Evolutionary conservation across 2,888 invertebrate genomes (phyloP), one percentile per base, ranked within the genome.

Genomic region (Macrostomum cliftonense): DNA sequence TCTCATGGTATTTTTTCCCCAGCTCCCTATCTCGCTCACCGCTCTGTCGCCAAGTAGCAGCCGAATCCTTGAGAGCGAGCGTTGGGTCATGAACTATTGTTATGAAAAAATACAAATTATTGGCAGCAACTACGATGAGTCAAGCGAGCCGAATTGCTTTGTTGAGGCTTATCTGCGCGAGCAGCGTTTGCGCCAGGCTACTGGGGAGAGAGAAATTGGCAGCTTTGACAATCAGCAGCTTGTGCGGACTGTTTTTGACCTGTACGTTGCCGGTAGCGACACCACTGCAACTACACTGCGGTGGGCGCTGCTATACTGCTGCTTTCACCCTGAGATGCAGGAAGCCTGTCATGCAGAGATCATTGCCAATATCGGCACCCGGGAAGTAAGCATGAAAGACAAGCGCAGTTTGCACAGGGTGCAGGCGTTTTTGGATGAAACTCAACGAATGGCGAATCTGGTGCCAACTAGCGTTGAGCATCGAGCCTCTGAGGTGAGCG

Each of bases 281-380:
- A 82, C 82, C 1, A 81, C 81, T 0, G 79, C 81, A 13, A 81
- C 86, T 13, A 84, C 82, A 1, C 80, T 85, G 54, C 82, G 82
- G 62, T 88, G 86, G 75, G 79, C 82, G 51, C 73, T 87, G 4
- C 81, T 81, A 54, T 74, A 83, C 60, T 76, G 87, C 62, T 83
- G 83, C 12, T 76, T 80, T 44, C 77, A 86, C 62, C 81, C 80
- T 38, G 75, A 82, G 13, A 77, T 85, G 43, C 85, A 85, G 69
- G 56, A 63, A 43, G 66, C 67, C 54, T 63, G 71, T 1, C 62
- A 70, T 21, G 61, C 63, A 14, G 73, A 73, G 58, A 47, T 73
- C 40, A 60, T 64, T 12, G 53, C 55, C 2, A 61, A 71, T 40
- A 64, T 73, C 39, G 68, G 67, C 14, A 36, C 50, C 1, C 50